Evolutionary conservation across 1,140 invertebrate genomes (phyloP).

Genomic region (Achatina immaculata): DNA sequence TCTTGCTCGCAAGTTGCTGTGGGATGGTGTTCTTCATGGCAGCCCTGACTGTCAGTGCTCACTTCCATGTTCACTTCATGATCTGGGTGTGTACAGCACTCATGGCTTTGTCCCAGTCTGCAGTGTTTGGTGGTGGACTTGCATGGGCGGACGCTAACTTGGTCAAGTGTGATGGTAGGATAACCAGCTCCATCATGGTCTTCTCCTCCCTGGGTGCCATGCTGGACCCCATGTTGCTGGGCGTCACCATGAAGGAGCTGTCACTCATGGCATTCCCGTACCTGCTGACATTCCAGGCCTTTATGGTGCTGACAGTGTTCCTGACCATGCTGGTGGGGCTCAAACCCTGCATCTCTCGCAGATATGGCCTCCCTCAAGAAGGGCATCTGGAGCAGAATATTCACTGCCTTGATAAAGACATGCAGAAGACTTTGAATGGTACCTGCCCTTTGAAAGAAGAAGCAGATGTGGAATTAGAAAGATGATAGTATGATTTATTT

Average conservation of each 20-base stretch:
- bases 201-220: slow-evolving; percentile 16
- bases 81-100: neutral
- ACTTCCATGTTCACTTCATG: slow-evolving; percentile 3
- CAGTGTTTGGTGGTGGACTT: slow-evolving; percentile 14
- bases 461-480: no score
- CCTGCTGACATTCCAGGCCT: neutral
- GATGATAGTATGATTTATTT: no score
- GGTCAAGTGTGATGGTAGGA: neutral
- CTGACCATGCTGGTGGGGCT: neutral
- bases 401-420: no score
- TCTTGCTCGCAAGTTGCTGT: neutral
- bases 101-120: slow-evolving; percentile 12
- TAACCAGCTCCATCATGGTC: slow-evolving; percentile 12
- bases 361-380: neutral
- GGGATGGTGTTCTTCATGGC: slow-evolving; percentile 12
- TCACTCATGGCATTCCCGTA: slow-evolving; percentile 29
- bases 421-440: no score
- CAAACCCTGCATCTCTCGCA: neutral
- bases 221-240: slow-evolving; percentile 1
- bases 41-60: neutral
- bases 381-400: no score
- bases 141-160: slow-evolving; percentile 22
- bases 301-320: neutral
- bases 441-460: no score
- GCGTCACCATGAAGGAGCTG: slow-evolving; percentile 12